Evolutionary conservation across 1,140 invertebrate species (phyloP).

Genomic region (Eurosta solidaginis): DNA sequence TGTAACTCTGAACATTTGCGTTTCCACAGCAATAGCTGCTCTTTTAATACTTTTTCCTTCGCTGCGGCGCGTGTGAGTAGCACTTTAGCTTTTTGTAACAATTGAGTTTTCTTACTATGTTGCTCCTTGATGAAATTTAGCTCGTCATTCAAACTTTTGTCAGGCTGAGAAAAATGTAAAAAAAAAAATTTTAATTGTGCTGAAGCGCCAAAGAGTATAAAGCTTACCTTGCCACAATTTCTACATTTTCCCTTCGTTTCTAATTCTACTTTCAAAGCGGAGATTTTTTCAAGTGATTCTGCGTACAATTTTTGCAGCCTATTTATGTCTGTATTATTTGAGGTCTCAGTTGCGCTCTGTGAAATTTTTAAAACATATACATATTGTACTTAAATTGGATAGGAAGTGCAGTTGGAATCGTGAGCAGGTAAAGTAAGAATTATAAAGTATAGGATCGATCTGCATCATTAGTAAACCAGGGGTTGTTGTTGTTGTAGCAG

Average conservation of each 20-base stretch:
- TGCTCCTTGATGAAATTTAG: conserved; percentile 60
- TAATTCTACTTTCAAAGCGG: conserved; percentile 62
- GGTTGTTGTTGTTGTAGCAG: no score
- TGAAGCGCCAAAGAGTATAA: not conserved
- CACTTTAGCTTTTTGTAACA: conserved; percentile 64
- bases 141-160: conserved; percentile 43
- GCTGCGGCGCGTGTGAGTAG: conserved; percentile 55
- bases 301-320: conserved; percentile 58
- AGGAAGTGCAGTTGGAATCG: no score
- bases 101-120: conserved; percentile 62
- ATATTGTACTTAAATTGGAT: no score
- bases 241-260: conserved; percentile 43
- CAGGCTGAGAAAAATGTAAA: not conserved
- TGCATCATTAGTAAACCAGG: no score
- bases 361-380: not conserved
- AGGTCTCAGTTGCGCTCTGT: conserved; percentile 42
- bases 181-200: not conserved
- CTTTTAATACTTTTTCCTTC: conserved; percentile 56
- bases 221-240: conserved; percentile 37
- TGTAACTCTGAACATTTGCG: conserved; percentile 57
- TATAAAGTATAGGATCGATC: no score
- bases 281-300: conserved; percentile 59
- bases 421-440: no score
- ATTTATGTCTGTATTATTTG: conserved; percentile 2
- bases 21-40: conserved; percentile 52